Evolutionary conservation across 2,888 invertebrate species (phyloP).

Genomic region (Ichneumoninae sp.): DNA sequence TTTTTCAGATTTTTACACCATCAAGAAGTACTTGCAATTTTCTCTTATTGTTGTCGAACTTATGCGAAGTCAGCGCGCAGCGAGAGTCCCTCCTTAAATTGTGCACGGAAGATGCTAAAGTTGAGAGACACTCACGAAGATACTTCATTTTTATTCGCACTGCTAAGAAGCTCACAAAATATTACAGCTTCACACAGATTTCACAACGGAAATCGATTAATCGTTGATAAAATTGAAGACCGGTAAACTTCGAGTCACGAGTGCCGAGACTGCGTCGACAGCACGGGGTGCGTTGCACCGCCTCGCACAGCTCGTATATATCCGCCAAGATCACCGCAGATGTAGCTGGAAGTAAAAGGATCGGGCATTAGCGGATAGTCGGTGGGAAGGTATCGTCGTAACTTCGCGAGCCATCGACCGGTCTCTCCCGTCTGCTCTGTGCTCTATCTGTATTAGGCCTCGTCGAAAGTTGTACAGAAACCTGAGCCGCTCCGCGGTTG

Average conservation of each 20-base stretch:
- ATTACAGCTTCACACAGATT: background rate
- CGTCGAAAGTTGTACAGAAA: slow-evolving; percentile 70
- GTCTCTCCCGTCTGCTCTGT: slow-evolving; percentile 26
- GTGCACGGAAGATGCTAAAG: background rate
- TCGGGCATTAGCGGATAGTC: background rate
- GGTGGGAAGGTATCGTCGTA: slow-evolving; percentile 34
- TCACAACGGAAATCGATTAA: background rate
- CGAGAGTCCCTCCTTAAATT: no score
- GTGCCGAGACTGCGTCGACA: slow-evolving; percentile 36
- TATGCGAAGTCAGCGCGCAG: no score
- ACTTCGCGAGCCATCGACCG: slow-evolving; percentile 26
- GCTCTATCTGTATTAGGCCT: slow-evolving; percentile 63
- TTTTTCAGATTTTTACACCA: no score
- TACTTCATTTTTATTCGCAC: slow-evolving; percentile 35
- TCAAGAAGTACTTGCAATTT: no score
- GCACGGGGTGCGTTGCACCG: slow-evolving; percentile 55
- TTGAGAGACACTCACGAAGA: slow-evolving; percentile 46
- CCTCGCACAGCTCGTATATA: slow-evolving; percentile 20
- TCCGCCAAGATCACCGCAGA: slow-evolving; percentile 45
- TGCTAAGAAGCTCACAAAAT: background rate
- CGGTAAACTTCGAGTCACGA: slow-evolving; percentile 28
- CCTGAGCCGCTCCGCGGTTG: slow-evolving; percentile 47
- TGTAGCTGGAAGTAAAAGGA: slow-evolving; percentile 14
- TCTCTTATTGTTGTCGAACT: no score
- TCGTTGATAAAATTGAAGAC: background rate